Evolutionary conservation across 2,888 invertebrate genomes (phyloP), one percentile per base, ranked within the genome.

Genomic region (Boloria euphrosyne): DNA sequence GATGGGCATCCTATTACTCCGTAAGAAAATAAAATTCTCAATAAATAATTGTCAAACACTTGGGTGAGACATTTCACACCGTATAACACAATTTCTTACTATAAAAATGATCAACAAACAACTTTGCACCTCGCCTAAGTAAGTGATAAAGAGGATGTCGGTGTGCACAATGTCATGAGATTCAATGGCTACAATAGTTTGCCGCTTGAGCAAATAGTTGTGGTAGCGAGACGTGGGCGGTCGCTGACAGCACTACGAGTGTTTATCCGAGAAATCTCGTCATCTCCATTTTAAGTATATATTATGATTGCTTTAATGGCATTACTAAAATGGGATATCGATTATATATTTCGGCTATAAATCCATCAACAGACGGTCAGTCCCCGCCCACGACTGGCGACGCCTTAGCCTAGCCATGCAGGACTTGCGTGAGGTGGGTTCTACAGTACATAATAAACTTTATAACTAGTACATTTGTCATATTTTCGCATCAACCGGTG

Each of bases 11-110:
- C 67, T 78, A 83, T 82, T 85, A 86, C 79, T 86, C 80, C 85
- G 87, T 92, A 91, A 85, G 90, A 90, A 91, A 91, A 92, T 91
- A 91, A 91, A 91, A 90, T 90, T 91, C 83, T 91, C 90, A 92
- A 91, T 91, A 92, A 91, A 91, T 90, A 87, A 92, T 89, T 89
- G 90, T 89, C 89, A 87, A 90, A 90, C 89, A 87, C 89, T 90
- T 84, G 76, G 90, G 90, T 87, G 91, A 84, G 87, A 87, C 86
- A 86, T 84, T 84, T 81, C 85, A 88, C 91, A 90, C 89, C 87
- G 73, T 83, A 89, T 91, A 92, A 92, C 90, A 90, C 90, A 91
- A 90, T 89, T 83, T 85, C 89, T 91, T 91, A 90, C 88, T 89
- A 90, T 91, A 88, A 89, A 90, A 90, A 90, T 88, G 82, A 90